Evolutionary conservation across 1,140 invertebrate genomes (phyloP).

Genomic region (Drosophila sulfurigaster): DNA sequence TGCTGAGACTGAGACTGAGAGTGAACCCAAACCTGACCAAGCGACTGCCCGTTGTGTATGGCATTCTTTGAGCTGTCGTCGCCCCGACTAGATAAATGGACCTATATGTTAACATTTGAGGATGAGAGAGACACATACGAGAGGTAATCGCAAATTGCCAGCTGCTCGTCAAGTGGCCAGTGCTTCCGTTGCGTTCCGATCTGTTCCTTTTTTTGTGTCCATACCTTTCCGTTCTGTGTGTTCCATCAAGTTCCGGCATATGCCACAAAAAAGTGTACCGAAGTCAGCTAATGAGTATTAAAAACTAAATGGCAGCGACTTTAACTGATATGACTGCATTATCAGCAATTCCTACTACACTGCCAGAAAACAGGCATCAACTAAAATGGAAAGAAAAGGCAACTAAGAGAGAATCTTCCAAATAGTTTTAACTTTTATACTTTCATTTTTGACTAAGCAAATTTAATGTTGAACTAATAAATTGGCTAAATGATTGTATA

Average conservation of each 20-base stretch:
- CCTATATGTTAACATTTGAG: constrained; percentile 13
- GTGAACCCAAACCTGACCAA: constrained; percentile 41
- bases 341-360: constrained; percentile 14
- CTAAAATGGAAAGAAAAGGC: too few relatives aligned
- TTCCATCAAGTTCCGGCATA: constrained; percentile 68
- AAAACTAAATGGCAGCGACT: constrained; percentile 62
- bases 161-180: constrained; percentile 72
- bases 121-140: background rate
- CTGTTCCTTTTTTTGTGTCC: too few relatives aligned
- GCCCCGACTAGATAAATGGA: constrained; percentile 76
- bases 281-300: constrained; percentile 38
- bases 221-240: constrained; percentile 37
- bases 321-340: constrained; percentile 57
- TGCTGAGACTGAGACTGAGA: constrained; percentile 15
- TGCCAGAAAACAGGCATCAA: background rate
- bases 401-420: background rate
- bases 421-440: background rate
- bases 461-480: too few relatives aligned
- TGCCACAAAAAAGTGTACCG: constrained; percentile 53
- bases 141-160: constrained; percentile 71
- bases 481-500: background rate
- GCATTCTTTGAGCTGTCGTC: constrained; percentile 82
- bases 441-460: too few relatives aligned
- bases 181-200: constrained; percentile 77
- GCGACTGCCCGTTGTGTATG: constrained; percentile 73